phyloP scores from a whole-genome alignment of 2,888 invertebrate species.

The Tetrapedia diversipes region DNA sequence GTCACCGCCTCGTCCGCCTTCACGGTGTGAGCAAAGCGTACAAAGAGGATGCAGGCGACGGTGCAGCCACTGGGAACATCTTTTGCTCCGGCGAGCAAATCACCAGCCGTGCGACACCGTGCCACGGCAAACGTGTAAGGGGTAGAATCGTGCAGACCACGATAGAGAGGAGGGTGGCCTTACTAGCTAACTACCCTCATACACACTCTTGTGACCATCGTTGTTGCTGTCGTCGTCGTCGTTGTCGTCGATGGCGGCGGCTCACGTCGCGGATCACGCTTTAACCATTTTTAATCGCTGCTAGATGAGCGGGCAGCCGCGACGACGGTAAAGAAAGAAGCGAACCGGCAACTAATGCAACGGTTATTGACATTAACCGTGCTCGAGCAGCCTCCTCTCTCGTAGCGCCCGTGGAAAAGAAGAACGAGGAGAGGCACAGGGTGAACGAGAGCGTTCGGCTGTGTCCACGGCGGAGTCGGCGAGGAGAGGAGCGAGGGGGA shows the following conservation, averaged over 20 bases:
- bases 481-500: conserved; percentile 50
- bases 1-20: conserved; percentile 61
- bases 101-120: conserved; percentile 73
- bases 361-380: conserved; percentile 68
- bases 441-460: conserved; percentile 18
- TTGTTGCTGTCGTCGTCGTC: no score
- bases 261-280: conserved; percentile 59
- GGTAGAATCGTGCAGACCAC: conserved; percentile 3
- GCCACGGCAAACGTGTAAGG: conserved; percentile 41
- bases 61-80: conserved; percentile 78
- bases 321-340: conserved; percentile 67
- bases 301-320: conserved; percentile 51
- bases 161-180: conserved; percentile 31
- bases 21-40: conserved; percentile 71
- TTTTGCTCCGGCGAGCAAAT: conserved; percentile 78
- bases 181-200: conserved; percentile 27
- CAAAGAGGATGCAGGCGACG: conserved; percentile 78
- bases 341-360: conserved; percentile 71
- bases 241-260: no score
- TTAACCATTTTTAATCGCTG: conserved; percentile 71
- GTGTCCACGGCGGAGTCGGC: conserved; percentile 57
- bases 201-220: no score
- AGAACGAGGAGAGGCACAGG: conserved; percentile 11
- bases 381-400: conserved; percentile 40
- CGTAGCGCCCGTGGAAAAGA: conserved; percentile 31